Evolutionary conservation across 2,888 invertebrate genomes (phyloP), one percentile per base, ranked within the genome.

Genomic region (Antitype chi): DNA sequence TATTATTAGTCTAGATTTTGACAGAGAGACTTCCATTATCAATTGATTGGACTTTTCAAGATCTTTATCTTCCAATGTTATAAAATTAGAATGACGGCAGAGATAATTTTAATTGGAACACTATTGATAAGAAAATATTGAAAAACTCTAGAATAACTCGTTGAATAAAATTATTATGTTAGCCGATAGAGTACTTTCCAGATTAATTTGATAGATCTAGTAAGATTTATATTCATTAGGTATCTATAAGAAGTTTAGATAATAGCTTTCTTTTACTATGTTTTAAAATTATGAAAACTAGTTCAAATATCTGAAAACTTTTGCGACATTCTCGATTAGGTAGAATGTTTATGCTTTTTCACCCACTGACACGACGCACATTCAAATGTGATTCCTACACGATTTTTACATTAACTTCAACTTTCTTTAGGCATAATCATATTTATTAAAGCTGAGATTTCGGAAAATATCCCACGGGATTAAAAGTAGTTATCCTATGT

Each of bases 21-120:
- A 76, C 43, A 66, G 52, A 62, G 17, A 62, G 15, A 63, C 28
- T 74, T 77, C 74, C 70, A 74, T 79, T 85, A 79, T 74, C 57
- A 69, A 70, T 74, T 77, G 80, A 82, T 85, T 67, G 71, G 55
- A 63, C 70, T 81, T 72, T 66, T 38, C 11, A 60, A 71, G 32
- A 76, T 64, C 43, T 71, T 70, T 75, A 83, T 83, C 75, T 17
- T n/a, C 63, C 72, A 32, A 60, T 68, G 55, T 67, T 52, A 7
- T 60, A 64, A 69, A 76, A 68, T 20, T 60, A 28, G 43, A 63
- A 59, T 59, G n/a, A 73, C 38, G 13, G 15, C 4, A 9, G 52
- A 78, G 63, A 70, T 75, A 28, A 81, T 67, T 64, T 63, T 64
- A 60, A 78, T 74, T 81, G 53, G 52, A 71, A 57, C 20, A 49